phyloP scores from a whole-genome alignment of 2,113 vertebrate genomes.

The Tylochromis polylepis region DNA sequence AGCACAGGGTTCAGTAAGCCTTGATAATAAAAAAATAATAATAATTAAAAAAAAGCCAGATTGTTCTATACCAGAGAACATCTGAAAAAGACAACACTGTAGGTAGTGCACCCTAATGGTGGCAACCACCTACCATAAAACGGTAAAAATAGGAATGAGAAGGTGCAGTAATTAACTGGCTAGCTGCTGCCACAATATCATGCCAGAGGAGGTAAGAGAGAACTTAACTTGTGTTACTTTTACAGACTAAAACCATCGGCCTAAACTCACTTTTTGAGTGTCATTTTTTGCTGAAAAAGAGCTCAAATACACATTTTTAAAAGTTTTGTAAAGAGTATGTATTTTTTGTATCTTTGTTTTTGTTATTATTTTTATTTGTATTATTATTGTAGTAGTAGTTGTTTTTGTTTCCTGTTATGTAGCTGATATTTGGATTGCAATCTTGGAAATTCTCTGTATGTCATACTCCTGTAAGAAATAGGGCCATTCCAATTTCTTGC shows the following conservation, averaged over 20 bases:
- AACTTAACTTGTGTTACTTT: neutral
- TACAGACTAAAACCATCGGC: neutral
- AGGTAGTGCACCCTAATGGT: neutral
- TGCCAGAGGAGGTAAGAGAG: neutral
- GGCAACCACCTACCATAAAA: neutral
- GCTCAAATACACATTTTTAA: neutral
- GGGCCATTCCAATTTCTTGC: neutral
- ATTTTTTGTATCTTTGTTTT: no score
- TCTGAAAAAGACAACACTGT: neutral
- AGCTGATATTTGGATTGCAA: no score
- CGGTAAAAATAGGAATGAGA: rapidly evolving
- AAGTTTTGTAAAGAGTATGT: neutral
- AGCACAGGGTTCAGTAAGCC: neutral
- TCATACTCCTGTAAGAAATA: no score
- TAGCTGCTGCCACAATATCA: neutral
- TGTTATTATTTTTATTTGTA: neutral
- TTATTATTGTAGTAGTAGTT: neutral
- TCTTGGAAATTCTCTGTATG: neutral
- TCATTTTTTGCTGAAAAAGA: neutral
- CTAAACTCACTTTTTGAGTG: neutral
- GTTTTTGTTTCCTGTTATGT: no score
- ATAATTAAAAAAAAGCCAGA: neutral
- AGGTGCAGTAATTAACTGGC: neutral
- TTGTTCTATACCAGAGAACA: neutral
- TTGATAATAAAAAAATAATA: neutral